Percentiles rank a stretch among this genome's conserved stretches.
phyloP scores from a whole-genome alignment of 2,888 invertebrate species.

The Drosophila tripunctata region DNA sequence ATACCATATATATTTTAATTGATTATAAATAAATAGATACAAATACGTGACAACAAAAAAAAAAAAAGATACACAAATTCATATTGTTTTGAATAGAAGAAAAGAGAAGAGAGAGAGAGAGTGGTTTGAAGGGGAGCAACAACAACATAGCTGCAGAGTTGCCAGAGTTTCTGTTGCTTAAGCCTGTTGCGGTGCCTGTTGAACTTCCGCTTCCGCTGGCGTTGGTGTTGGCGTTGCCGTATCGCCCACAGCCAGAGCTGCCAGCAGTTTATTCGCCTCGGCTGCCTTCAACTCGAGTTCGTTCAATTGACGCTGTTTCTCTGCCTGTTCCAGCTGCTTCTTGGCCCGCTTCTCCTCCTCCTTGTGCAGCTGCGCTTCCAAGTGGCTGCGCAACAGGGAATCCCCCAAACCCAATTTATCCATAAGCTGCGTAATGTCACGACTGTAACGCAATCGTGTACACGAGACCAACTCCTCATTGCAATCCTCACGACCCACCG shows the following conservation, averaged over 20 bases:
- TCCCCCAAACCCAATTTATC: constrained; percentile 83
- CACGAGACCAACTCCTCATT: constrained; percentile 73
- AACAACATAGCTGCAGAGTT: background rate
- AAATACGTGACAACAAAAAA: constrained; percentile 49
- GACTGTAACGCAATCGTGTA: constrained; percentile 78
- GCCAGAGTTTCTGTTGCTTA: constrained; percentile 24
- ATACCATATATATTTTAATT: constrained; percentile 57
- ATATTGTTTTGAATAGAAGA: background rate
- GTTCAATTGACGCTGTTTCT: constrained; percentile 61
- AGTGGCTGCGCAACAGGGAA: constrained; percentile 80
- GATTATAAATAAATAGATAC: constrained; percentile 78
- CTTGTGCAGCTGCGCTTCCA: constrained; percentile 69
- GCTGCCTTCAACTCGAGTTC: constrained; percentile 65
- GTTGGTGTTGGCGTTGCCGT: constrained; percentile 8
- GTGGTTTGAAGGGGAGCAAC: background rate
- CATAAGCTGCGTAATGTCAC: constrained; percentile 81
- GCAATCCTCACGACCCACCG: constrained; percentile 74
- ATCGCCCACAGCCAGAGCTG: constrained; percentile 40
- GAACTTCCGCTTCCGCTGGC: too few species aligned
- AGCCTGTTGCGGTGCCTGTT: constrained; percentile 45
- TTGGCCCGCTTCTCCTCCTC: constrained; percentile 71
- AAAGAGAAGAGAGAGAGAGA: background rate
- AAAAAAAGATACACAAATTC: background rate
- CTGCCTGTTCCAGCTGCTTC: constrained; percentile 55
- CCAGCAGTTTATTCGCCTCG: constrained; percentile 65